These are phyloP conservation scores for Rutilus rutilus DNA, from an alignment of 2,113 vertebrate species.

Conservation along the genomic window DNA sequence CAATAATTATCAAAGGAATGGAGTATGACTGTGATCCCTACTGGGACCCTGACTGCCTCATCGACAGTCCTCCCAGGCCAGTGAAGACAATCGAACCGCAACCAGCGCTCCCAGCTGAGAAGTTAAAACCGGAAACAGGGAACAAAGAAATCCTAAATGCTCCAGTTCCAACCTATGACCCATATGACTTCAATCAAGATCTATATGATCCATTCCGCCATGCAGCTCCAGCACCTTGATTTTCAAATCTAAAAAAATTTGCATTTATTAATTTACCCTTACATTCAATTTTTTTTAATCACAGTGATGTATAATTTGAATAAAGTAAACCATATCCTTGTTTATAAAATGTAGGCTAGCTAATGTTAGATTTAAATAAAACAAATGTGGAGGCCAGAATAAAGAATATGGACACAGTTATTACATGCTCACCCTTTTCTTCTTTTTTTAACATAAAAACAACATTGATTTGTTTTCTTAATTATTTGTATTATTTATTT, in stretches of 20 bases:
- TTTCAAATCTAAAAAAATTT: not conserved
- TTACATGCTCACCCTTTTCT: not conserved
- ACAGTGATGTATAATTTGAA: not conserved
- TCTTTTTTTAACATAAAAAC: not conserved
- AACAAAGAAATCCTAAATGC: not conserved
- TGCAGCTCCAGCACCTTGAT: constrained; percentile 52
- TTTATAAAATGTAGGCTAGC: not conserved
- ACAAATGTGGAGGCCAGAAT: not conserved
- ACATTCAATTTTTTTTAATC: not conserved
- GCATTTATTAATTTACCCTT: not conserved
- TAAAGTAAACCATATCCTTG: not conserved
- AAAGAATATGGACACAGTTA: not conserved
- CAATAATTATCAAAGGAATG: constrained; percentile 62
- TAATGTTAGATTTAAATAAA: constrained; percentile 5
- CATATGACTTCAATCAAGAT: constrained; percentile 70
- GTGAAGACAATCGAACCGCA: constrained; percentile 34
- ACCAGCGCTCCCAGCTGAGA: constrained; percentile 19
- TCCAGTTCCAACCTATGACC: constrained; percentile 56
- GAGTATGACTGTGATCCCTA: constrained; percentile 76
- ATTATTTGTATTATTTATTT: not conserved
- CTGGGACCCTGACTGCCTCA: constrained; percentile 78
- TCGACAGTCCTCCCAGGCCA: constrained; percentile 65
- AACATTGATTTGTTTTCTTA: not conserved
- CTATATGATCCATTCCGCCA: constrained; percentile 69
- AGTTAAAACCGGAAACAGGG: not conserved